Conservation (phyloP, 2,888 invertebrate species). For the Platyscelio sp. region DNA sequence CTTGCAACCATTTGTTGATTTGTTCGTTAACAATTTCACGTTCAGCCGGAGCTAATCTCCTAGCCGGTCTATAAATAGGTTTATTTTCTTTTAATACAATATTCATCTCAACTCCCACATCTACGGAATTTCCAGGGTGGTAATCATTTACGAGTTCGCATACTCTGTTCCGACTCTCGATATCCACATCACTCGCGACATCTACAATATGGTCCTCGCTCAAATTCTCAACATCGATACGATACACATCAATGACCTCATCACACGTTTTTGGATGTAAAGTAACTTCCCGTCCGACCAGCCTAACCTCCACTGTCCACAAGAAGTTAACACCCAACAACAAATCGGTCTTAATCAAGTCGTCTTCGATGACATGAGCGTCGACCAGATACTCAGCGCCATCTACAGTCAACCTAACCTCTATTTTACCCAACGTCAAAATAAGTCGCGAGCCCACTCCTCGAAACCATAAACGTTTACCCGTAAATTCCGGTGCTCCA, state of each 20-base stretch:
- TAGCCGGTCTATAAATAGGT: neutral
- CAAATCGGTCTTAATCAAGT: constrained; percentile 1
- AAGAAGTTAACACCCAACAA: neutral
- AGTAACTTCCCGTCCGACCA: neutral
- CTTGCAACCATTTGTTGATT: neutral
- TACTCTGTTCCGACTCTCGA: neutral
- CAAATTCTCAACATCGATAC: neutral
- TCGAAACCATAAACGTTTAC: neutral
- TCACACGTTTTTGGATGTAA: neutral
- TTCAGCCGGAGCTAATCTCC: neutral
- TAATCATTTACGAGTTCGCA: neutral
- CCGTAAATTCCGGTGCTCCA: neutral
- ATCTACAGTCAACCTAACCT: constrained; percentile 1
- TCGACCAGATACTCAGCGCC: neutral
- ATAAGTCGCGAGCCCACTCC: neutral
- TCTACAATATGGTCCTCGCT: neutral
- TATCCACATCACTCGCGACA: constrained; percentile 6
- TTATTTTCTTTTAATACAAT: neutral
- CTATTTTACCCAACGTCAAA: neutral
- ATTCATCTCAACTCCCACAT: neutral
- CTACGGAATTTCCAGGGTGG: neutral
- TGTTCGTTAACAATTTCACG: neutral
- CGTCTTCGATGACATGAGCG: neutral
- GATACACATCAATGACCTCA: neutral
- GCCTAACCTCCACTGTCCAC: neutral